Evolutionary conservation across 2,797 vertebrate genomes (phyloP).

Genomic region (Lepus oiostolus): DNA sequence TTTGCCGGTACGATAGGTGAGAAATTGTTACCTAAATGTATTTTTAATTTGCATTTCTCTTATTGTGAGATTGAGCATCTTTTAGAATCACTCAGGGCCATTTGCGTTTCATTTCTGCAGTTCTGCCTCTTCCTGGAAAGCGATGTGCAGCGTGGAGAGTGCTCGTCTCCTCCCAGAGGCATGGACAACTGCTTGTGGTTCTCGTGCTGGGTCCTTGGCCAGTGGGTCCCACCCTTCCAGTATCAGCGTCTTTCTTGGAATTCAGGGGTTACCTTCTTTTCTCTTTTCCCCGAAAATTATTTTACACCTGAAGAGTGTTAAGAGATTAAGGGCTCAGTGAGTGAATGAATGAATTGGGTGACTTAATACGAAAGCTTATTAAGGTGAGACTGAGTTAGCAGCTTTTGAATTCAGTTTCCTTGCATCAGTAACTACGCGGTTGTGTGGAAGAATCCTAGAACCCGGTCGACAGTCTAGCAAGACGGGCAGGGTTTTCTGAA

Average conservation of each 20-base stretch:
- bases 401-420: slow-evolving; percentile 62
- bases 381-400: slow-evolving; percentile 50
- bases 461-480: slow-evolving; percentile 15
- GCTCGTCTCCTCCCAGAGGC: slow-evolving; percentile 4
- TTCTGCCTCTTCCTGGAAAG: slow-evolving; percentile 46
- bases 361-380: slow-evolving; percentile 20
- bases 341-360: slow-evolving; percentile 7
- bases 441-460: slow-evolving; percentile 52
- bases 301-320: slow-evolving; percentile 36
- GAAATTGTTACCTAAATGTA: slow-evolving; percentile 51
- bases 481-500: slow-evolving; percentile 46
- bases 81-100: slow-evolving; percentile 59
- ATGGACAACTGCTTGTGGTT: slow-evolving; percentile 6
- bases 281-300: background rate
- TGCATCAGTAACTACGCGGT: slow-evolving; percentile 11
- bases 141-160: background rate
- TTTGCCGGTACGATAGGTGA: slow-evolving; percentile 41
- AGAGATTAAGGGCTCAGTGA: slow-evolving; percentile 45
- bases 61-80: slow-evolving; percentile 52
- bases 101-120: slow-evolving; percentile 59
- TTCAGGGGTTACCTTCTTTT: slow-evolving; percentile 16
- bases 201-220: background rate
- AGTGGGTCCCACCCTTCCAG: background rate
- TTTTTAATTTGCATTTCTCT: slow-evolving; percentile 75
- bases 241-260: background rate